These are phyloP conservation scores for Drosophila basisetae DNA, from an alignment of 2,888 invertebrate species.

Conservation along the genomic window DNA sequence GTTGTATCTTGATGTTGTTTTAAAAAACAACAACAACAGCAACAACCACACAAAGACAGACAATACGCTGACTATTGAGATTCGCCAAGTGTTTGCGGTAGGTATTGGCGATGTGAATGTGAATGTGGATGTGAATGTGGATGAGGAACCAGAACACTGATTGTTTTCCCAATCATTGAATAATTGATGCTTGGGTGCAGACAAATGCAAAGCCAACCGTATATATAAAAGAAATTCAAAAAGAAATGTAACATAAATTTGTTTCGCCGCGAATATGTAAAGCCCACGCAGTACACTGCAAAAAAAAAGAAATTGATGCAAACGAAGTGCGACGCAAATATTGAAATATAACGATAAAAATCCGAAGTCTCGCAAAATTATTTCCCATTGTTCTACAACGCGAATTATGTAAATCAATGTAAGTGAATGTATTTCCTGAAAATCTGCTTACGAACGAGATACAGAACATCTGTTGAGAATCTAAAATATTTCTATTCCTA, in stretches of 20 bases:
- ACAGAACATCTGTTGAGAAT: slow-evolving; percentile 70
- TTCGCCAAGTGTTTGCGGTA: slow-evolving; percentile 24
- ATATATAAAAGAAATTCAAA: slow-evolving; percentile 1
- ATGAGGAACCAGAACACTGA: slow-evolving; percentile 30
- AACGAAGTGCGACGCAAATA: slow-evolving; percentile 21
- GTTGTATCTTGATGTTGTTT: slow-evolving; percentile 63
- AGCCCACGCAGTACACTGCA: slow-evolving; percentile 12
- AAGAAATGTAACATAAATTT: slow-evolving; percentile 14
- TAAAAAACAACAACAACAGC: slow-evolving; percentile 43
- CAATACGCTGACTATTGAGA: slow-evolving; percentile 44
- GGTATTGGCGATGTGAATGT: slow-evolving; percentile 1
- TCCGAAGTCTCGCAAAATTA: slow-evolving; percentile 3
- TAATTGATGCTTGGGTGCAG: slow-evolving; percentile 63
- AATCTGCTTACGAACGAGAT: slow-evolving; percentile 66
- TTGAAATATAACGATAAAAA: slow-evolving; percentile 44
- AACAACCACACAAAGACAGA: slow-evolving; percentile 5
- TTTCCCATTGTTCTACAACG: slow-evolving; percentile 13
- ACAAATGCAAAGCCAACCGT: slow-evolving; percentile 32
- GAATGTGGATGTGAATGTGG: neutral
- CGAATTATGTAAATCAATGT: slow-evolving; percentile 74
- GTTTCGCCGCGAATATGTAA: slow-evolving; percentile 5
- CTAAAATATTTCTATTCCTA: slow-evolving; percentile 56
- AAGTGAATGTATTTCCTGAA: slow-evolving; percentile 57
- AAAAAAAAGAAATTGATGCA: slow-evolving; percentile 9
- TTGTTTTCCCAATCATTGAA: slow-evolving; percentile 57